phyloP scores from a whole-genome alignment of 53 echinoderm and acorn worm species.

The Zoroaster sp. region DNA sequence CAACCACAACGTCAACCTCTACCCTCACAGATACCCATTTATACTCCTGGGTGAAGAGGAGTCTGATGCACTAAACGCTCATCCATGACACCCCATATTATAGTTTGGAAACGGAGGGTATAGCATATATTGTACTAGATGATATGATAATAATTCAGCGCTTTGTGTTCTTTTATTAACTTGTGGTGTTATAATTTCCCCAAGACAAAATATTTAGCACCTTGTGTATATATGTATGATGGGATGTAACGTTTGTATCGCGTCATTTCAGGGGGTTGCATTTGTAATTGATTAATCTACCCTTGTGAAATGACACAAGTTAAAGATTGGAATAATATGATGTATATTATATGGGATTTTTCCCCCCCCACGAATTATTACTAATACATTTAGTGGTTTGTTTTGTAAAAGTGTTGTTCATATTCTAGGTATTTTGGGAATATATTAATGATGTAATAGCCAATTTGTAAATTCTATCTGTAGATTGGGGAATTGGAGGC shows the following conservation, averaged over 20 bases:
- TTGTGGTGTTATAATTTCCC: not conserved
- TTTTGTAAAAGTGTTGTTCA: slow-evolving; percentile 41
- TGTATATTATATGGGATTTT: slow-evolving; percentile 7
- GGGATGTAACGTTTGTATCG: not conserved
- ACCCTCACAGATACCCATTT: too few relatives aligned
- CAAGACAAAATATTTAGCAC: not conserved
- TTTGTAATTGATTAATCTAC: not conserved
- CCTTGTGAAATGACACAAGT: not conserved
- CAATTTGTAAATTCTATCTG: slow-evolving; percentile 42
- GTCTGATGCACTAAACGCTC: not conserved
- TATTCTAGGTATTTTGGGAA: slow-evolving; percentile 48
- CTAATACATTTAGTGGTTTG: not conserved
- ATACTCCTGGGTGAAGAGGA: not conserved
- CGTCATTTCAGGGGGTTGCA: not conserved
- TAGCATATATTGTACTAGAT: not conserved
- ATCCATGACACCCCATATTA: not conserved
- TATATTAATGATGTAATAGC: slow-evolving; percentile 33
- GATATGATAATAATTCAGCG: not conserved
- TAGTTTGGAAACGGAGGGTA: not conserved
- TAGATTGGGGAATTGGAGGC: slow-evolving; percentile 12
- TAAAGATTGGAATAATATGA: slow-evolving; percentile 10
- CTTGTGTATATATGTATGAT: slow-evolving; percentile 23
- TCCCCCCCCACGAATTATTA: not conserved
- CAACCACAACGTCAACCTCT: too few relatives aligned
- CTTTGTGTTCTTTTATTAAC: not conserved